Conservation (phyloP, 1,140 invertebrate genomes). For the Saccostrea echinata region DNA sequence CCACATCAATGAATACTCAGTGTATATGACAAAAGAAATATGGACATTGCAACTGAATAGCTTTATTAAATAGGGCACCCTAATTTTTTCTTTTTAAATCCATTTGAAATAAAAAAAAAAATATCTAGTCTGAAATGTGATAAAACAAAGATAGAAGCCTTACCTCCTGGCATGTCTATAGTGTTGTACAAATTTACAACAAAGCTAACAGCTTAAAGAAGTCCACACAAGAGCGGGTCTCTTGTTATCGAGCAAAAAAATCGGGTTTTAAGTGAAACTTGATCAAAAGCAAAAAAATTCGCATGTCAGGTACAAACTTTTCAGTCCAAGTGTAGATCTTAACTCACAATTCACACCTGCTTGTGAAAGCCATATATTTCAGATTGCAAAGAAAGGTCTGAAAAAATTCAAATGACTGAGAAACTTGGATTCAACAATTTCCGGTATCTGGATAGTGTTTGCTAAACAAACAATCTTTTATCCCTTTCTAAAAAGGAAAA, state of each 20-base stretch:
- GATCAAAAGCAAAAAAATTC: conserved; percentile 14
- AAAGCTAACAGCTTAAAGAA: conserved; percentile 4
- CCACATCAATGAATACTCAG: neutral
- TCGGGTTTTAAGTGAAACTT: conserved; percentile 19
- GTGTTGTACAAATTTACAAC: conserved; percentile 1
- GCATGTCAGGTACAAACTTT: conserved; percentile 3
- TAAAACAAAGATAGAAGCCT: neutral
- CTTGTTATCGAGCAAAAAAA: neutral
- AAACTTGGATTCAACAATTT: conserved; percentile 16
- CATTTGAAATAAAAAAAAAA: neutral
- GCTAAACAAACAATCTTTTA: conserved; percentile 37
- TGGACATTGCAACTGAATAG: neutral
- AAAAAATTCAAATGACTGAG: conserved; percentile 26
- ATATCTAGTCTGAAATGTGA: neutral
- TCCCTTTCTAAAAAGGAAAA: neutral
- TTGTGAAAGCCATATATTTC: neutral
- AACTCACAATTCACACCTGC: conserved; percentile 3
- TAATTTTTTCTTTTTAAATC: neutral
- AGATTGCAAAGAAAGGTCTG: neutral
- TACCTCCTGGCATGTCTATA: neutral
- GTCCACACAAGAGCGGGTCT: conserved; percentile 6
- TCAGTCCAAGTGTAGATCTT: neutral
- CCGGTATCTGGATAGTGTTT: conserved; percentile 33
- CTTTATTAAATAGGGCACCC: neutral
- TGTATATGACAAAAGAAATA: too few relatives aligned